phyloP scores from a whole-genome alignment of 2,888 invertebrate species.

The Margaritifera margaritifera region DNA sequence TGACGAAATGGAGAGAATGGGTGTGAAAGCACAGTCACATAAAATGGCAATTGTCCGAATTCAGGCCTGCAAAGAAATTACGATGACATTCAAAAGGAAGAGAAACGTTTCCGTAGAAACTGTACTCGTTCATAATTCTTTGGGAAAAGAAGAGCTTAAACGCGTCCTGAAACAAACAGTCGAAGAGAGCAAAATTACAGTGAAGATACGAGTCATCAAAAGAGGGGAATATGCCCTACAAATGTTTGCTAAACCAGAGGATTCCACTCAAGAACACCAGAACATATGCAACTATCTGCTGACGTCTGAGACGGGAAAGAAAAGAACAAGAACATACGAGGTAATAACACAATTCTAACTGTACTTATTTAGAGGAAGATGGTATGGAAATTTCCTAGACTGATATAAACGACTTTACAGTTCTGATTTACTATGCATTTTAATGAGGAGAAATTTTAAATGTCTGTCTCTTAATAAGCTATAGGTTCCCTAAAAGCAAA shows the following conservation, averaged over 20 bases:
- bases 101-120: constrained; percentile 21
- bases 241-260: constrained; percentile 25
- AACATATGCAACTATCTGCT: constrained; percentile 39
- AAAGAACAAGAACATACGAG: constrained; percentile 12
- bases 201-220: constrained; percentile 23
- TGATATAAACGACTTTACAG: no score
- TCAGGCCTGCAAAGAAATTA: constrained; percentile 15
- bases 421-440: no score
- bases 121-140: constrained; percentile 28
- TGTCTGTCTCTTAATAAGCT: no score
- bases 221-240: constrained; percentile 27
- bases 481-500: no score
- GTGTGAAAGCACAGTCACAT: constrained; percentile 32
- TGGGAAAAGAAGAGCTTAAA: constrained; percentile 24
- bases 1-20: constrained; percentile 24
- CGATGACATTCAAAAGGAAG: constrained; percentile 33
- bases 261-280: constrained; percentile 6
- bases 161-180: constrained; percentile 18
- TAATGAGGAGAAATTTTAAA: no score
- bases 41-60: constrained; percentile 29
- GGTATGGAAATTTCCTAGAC: no score
- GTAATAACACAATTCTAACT: not conserved
- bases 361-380: no score
- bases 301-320: constrained; percentile 23
- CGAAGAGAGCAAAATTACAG: constrained; percentile 12